Evolutionary conservation across 2,113 vertebrate genomes (phyloP).

Genomic region (Pavo muticus): DNA sequence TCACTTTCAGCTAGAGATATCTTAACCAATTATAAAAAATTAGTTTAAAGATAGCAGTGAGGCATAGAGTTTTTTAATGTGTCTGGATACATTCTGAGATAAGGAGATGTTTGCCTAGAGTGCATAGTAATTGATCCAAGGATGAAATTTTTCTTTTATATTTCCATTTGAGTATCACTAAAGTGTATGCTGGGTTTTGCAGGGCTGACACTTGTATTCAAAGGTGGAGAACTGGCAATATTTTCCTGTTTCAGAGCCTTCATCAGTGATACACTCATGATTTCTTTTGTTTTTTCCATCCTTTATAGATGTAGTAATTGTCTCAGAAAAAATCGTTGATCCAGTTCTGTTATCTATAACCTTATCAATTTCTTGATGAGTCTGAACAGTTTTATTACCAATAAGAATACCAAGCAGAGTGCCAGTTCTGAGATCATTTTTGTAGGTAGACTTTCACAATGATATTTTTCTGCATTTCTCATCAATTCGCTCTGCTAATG

Average conservation of each 20-base stretch:
- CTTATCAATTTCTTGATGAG: constrained; percentile 56
- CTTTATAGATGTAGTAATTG: constrained; percentile 73
- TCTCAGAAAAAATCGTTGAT: constrained; percentile 78
- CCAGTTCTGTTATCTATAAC: constrained; percentile 84
- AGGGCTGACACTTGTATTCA: constrained; percentile 84
- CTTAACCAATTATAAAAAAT: background rate
- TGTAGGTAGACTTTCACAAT: background rate
- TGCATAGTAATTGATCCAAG: background rate
- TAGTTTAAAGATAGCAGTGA: background rate
- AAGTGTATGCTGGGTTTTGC: constrained; percentile 78
- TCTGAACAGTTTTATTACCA: too few species aligned
- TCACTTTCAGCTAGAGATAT: background rate
- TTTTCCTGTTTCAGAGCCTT: constrained; percentile 85
- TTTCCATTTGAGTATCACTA: background rate
- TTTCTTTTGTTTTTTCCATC: constrained; percentile 80
- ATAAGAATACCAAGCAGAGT: background rate
- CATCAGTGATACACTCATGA: constrained; percentile 87
- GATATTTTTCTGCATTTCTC: background rate
- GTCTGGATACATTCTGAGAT: background rate
- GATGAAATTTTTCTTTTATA: background rate
- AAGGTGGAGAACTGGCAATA: constrained; percentile 85
- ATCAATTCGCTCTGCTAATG: background rate
- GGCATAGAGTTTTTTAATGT: background rate
- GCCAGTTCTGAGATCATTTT: background rate
- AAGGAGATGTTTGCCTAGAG: background rate